Percentiles rank a stretch among this genome's conserved stretches.
phyloP scores from a whole-genome alignment of 2,113 vertebrate species.

The Coryphaenoides rupestris region DNA sequence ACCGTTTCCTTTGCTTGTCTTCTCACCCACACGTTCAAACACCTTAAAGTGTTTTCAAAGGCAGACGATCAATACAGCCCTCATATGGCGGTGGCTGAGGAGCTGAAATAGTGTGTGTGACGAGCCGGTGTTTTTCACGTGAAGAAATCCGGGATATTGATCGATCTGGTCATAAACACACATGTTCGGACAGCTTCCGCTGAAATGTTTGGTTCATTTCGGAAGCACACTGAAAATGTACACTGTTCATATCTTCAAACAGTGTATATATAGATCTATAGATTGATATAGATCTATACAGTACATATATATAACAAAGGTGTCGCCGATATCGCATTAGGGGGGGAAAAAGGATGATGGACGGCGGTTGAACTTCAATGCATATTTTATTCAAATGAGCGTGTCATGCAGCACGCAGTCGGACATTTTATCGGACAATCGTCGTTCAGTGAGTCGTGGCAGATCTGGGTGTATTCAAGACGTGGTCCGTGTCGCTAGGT shows the following conservation, averaged over 20 bases:
- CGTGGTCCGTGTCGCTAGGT: too few species aligned
- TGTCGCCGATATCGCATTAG: too few species aligned
- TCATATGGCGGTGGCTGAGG: slow-evolving; percentile 59
- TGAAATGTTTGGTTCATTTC: slow-evolving; percentile 42
- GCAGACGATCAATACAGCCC: slow-evolving; percentile 63
- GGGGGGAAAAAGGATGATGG: too few species aligned
- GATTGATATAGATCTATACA: too few species aligned
- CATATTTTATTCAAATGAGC: too few species aligned
- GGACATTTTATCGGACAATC: too few species aligned
- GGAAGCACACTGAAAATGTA: slow-evolving; percentile 27
- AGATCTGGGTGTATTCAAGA: too few species aligned
- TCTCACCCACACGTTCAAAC: slow-evolving; percentile 37
- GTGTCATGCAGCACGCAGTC: too few species aligned
- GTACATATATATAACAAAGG: too few species aligned
- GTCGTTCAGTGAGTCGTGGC: too few species aligned
- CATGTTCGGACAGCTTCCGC: slow-evolving; percentile 45
- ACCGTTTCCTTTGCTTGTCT: slow-evolving; percentile 11
- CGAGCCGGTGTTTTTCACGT: slow-evolving; percentile 61
- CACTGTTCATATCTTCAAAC: slow-evolving; percentile 24
- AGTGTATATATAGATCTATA: not conserved
- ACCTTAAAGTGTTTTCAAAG: slow-evolving; percentile 59
- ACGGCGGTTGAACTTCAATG: too few species aligned
- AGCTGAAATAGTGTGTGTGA: slow-evolving; percentile 65
- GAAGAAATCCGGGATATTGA: slow-evolving; percentile 68
- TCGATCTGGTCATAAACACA: slow-evolving; percentile 62